phyloP scores from a whole-genome alignment of 2,888 invertebrate genomes.

The Agrotis clavis region DNA sequence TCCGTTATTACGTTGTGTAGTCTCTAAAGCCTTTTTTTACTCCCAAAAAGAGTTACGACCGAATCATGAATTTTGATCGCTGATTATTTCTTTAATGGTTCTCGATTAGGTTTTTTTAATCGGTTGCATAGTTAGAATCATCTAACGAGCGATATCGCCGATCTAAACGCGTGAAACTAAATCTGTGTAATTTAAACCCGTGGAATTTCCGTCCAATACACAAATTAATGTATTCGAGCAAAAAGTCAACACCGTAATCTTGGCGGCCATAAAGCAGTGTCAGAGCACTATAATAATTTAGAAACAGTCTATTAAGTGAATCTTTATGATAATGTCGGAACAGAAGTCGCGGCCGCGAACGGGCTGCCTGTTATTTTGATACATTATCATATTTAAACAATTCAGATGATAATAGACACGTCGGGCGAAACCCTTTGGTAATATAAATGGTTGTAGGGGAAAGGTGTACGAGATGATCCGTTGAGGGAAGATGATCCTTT shows the following conservation, averaged over 20 bases:
- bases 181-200: constrained; percentile 68
- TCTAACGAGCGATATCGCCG: constrained; percentile 59
- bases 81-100: constrained; percentile 75
- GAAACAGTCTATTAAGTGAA: constrained; percentile 91
- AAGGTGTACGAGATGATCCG: no score
- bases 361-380: constrained; percentile 90
- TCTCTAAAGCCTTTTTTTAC: constrained; percentile 77
- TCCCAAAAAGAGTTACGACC: constrained; percentile 71
- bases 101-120: constrained; percentile 73
- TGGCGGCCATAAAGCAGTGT: constrained; percentile 83
- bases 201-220: constrained; percentile 73
- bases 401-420: constrained; percentile 91
- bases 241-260: constrained; percentile 83
- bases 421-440: constrained; percentile 91
- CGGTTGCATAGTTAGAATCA: constrained; percentile 64
- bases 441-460: constrained; percentile 91
- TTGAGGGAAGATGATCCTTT: no score
- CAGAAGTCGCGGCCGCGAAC: constrained; percentile 89
- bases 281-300: constrained; percentile 88
- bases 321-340: constrained; percentile 90
- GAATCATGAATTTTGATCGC: constrained; percentile 77
- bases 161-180: constrained; percentile 58
- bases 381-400: constrained; percentile 91
- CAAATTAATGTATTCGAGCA: constrained; percentile 76
- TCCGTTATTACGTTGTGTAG: constrained; percentile 78